These are phyloP conservation scores for Alaudala cheleensis DNA, from an alignment of 2,113 vertebrate species.

Conservation along the genomic window DNA sequence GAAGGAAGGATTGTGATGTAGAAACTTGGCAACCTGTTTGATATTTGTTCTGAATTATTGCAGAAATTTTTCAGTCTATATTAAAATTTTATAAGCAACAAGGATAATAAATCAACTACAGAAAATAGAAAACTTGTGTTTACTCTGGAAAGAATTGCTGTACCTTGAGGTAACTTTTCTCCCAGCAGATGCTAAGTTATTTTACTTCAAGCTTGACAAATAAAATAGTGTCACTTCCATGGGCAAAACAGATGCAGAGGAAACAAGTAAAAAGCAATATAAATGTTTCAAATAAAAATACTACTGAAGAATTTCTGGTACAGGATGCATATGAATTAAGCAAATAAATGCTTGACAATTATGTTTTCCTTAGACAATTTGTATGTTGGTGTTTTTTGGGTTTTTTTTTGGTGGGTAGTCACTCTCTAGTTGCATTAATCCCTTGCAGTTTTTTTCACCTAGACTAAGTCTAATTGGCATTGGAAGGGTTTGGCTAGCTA, in stretches of 20 bases:
- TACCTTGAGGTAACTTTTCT: not conserved
- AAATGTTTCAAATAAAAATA: not conserved
- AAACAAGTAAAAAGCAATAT: not conserved
- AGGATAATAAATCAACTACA: not conserved
- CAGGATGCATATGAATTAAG: not conserved
- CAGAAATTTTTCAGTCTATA: not conserved
- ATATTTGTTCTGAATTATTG: not conserved
- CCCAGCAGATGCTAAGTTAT: not conserved
- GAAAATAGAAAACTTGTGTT: not conserved
- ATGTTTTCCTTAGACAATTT: not conserved
- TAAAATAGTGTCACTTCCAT: not conserved
- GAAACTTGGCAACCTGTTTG: not conserved
- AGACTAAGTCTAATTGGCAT: not conserved
- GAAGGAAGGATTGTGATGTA: not conserved
- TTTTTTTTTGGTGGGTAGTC: not conserved
- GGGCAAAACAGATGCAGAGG: not conserved
- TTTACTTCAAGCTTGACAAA: not conserved
- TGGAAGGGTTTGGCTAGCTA: not conserved
- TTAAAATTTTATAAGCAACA: not conserved
- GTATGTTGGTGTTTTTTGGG: not conserved
- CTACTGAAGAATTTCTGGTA: not conserved
- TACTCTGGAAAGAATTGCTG: not conserved
- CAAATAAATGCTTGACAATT: not conserved
- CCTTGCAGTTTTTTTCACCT: not conserved
- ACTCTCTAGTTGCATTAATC: not conserved